These are phyloP conservation scores for Laterallus jamaicensis DNA, from an alignment of 2,113 vertebrate genomes.

Conservation along the genomic window DNA sequence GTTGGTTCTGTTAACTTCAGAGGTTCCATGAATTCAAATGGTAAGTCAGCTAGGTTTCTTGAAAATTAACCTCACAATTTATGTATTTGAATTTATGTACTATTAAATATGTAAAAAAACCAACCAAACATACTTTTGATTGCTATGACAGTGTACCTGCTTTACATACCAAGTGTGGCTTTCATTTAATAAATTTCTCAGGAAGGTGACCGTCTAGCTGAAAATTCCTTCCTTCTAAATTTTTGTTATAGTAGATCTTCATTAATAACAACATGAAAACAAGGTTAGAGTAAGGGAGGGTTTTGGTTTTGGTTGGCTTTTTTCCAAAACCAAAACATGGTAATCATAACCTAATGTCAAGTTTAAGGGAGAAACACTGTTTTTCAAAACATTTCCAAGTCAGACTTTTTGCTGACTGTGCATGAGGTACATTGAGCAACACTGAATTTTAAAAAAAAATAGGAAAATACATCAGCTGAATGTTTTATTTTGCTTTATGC, in stretches of 20 bases:
- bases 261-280: neutral
- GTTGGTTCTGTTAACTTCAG: neutral
- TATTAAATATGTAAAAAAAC: neutral
- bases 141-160: fast-evolving
- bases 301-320: neutral
- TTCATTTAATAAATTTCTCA: neutral
- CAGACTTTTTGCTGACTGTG: neutral
- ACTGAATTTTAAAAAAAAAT: neutral
- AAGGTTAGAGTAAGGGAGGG: neutral
- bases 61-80: neutral
- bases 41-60: neutral
- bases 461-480: neutral
- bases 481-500: neutral
- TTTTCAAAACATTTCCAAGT: neutral
- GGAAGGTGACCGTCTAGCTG: neutral
- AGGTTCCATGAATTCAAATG: neutral
- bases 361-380: neutral
- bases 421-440: neutral
- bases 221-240: neutral
- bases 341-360: neutral
- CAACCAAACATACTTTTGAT: neutral
- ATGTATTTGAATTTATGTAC: neutral
- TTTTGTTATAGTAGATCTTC: neutral
- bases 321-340: neutral
- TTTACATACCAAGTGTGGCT: neutral